Base-by-base conservation (phyloP, 2,797 vertebrate genomes). In the Periparus ater region DNA sequence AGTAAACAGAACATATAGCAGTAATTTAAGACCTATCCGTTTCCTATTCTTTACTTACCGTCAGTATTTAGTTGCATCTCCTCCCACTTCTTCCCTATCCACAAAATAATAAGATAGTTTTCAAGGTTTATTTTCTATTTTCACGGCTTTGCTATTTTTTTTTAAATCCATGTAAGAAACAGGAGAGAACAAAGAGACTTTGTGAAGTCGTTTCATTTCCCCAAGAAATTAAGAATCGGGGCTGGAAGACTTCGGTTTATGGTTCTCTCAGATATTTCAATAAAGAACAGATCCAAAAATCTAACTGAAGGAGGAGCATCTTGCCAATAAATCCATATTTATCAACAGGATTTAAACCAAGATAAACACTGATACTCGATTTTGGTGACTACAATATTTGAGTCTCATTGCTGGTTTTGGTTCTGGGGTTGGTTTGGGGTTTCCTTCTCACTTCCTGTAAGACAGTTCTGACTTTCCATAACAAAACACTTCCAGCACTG, bases 71-170 rank as follows among this genome's bases (percentile, higher is more conserved):
- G 29, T 17, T 61, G 27, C 70, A 66, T 47, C 45, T 74, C 58
- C 65, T 83, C 66, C 65, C 42, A 60, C 42, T 85, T 13, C 0
- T 22, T 93, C 44, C 48, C 67, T 36, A 65, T 13, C 36, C 66
- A 84, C 51, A 65, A 65, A 77, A 75, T 17, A 61, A 2, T 6
- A 48, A 38, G 17, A 62, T 3, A 38, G 16, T 51, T 71, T 50
- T 83, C 57, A 65, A 68, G 12, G 75, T 58, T 91, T 89, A 57
- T 44, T 92, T 88, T 82, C 47, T 40, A 4, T 65, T 95, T 79
- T 81, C 68, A 48, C 5, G 40, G n/a, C 42, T 74, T 83, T 67
- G 36, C 67, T 45, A n/a, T 5, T 0, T 17, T 30, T 58, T 55
- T 23, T 1, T 0, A 36, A 75, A 79, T n/a, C 25, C 68, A 44